Evolutionary conservation across 2,888 invertebrate species (phyloP), one percentile per base, ranked within the genome.

Genomic region (Ectropis crepuscularia): DNA sequence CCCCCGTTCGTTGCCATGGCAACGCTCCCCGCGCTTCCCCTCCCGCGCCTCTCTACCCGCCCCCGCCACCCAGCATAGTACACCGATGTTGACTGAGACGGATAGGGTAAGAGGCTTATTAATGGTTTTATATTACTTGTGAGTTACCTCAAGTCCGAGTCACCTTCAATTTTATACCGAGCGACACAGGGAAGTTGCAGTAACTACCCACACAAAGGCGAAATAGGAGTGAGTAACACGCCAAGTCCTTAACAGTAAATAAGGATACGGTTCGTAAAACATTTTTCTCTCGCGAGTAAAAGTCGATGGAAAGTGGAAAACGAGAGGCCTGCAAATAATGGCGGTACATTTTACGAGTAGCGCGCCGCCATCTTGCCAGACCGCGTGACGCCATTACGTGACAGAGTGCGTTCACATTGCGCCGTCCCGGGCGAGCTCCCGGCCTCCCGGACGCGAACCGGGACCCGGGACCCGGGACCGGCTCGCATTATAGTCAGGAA

Each of bases 41-140:
- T 70, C 71, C 78, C 68, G 67, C 77, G 65, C 75, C 79, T 68
- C 73, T 64, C 71, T 75, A 72, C 69, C 77, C 83, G 67, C 75
- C 76, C 79, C 82, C 80, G 82, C 78, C 85, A 84, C 86, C 89
- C 87, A 51, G 47, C 89, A 69, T 81, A 85, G 86, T 86, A 88
- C 90, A 89, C 86, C 89, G 88, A 89, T 92, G 92, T 92, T 92
- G 92, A 92, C 92, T 92, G 88, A 91, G 92, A 92, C 89, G 92
- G 88, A 92, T 92, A 89, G 92, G 89, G 92, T 91, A 92, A 92
- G 90, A 91, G 90, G 90, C 90, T 92, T 92, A 92, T 90, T 92
- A 92, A 92, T 92, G 92, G 90, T 89, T 90, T 92, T 90, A 89
- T 90, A 87, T 90, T 89, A 85, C 88, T 85, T 81, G 79, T 76